phyloP scores from a whole-genome alignment of 92 coral and sea anemone species.

The Paramuricea clavata region DNA sequence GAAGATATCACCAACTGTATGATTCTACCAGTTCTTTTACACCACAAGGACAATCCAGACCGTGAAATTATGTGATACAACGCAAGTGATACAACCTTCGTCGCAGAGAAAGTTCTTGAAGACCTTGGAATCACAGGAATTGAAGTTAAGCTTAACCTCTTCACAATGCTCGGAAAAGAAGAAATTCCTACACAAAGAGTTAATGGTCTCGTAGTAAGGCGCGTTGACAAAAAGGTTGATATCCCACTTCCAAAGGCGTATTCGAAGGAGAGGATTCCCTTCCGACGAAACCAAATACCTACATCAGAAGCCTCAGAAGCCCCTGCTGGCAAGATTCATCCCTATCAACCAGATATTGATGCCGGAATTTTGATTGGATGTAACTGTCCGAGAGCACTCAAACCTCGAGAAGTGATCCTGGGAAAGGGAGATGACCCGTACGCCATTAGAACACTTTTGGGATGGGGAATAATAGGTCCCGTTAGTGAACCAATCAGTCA shows the following conservation, averaged over 20 bases:
- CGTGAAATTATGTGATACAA: slow-evolving; percentile 23
- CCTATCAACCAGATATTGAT: slow-evolving; percentile 30
- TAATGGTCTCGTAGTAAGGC: slow-evolving; percentile 58
- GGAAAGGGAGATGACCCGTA: slow-evolving; percentile 52
- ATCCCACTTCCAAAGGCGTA: slow-evolving; percentile 67
- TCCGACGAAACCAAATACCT: slow-evolving; percentile 47
- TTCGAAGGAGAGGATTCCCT: slow-evolving; percentile 54
- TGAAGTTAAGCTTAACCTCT: not conserved
- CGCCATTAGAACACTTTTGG: slow-evolving; percentile 48
- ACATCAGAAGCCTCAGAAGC: slow-evolving; percentile 43
- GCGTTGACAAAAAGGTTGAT: slow-evolving; percentile 43
- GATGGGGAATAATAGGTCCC: slow-evolving; percentile 59
- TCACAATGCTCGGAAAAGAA: not conserved
- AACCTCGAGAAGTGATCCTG: slow-evolving; percentile 45
- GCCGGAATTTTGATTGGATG: slow-evolving; percentile 51
- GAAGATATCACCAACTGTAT: slow-evolving; percentile 46
- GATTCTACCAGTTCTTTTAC: slow-evolving; percentile 42
- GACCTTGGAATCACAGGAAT: slow-evolving; percentile 59
- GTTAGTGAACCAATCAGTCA: not conserved
- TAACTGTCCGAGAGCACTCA: slow-evolving; percentile 40
- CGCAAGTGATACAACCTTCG: slow-evolving; percentile 57
- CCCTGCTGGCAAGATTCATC: slow-evolving; percentile 54
- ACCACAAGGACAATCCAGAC: slow-evolving; percentile 52
- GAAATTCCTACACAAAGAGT: slow-evolving; percentile 52
- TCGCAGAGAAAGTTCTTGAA: slow-evolving; percentile 14